Evolutionary conservation across 2,888 invertebrate genomes (phyloP).

Genomic region (Drosophila histrio): DNA sequence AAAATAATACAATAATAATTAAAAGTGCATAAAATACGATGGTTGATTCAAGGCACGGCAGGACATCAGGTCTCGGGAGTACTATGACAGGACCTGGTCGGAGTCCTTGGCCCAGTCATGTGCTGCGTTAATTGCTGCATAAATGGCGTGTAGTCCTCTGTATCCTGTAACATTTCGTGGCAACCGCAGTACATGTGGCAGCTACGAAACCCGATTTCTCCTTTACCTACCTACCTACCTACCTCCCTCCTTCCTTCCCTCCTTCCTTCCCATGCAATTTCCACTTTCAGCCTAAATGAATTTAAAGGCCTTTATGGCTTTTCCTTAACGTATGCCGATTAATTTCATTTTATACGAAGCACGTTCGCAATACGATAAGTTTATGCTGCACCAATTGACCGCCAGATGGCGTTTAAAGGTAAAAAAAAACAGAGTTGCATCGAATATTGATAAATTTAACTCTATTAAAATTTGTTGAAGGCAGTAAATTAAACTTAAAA

Average conservation of each 20-base stretch:
- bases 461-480: background rate
- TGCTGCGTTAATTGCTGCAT: constrained; percentile 70
- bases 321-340: constrained; percentile 60
- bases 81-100: background rate
- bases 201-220: background rate
- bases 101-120: constrained; percentile 6
- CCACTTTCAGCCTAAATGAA: constrained; percentile 57
- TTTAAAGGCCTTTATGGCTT: constrained; percentile 64
- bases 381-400: constrained; percentile 20
- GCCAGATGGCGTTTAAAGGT: constrained; percentile 17
- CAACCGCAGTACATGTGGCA: constrained; percentile 44
- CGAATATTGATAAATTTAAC: background rate
- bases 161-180: constrained; percentile 69
- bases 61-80: background rate
- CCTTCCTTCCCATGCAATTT: background rate
- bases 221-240: background rate
- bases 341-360: constrained; percentile 66
- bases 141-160: constrained; percentile 73
- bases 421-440: background rate
- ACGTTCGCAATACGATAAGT: constrained; percentile 37
- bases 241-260: background rate
- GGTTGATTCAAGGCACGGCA: constrained; percentile 11
- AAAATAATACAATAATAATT: constrained; percentile 77
- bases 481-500: background rate
- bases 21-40: constrained; percentile 56